These are phyloP conservation scores for Limanda limanda DNA, from an alignment of 2,113 vertebrate genomes.

Conservation along the genomic window DNA sequence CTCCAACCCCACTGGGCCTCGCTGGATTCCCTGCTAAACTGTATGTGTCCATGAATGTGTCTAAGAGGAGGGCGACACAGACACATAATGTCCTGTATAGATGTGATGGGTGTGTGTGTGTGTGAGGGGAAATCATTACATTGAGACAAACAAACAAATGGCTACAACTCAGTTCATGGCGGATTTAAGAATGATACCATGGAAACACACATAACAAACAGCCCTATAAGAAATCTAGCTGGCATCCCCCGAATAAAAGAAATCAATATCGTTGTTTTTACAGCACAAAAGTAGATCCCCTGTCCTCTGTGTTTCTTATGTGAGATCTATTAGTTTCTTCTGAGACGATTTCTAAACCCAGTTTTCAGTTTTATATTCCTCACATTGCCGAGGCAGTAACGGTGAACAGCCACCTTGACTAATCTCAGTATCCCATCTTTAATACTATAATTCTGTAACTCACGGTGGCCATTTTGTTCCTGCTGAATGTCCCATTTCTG, in stretches of 20 bases:
- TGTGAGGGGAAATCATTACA: not conserved
- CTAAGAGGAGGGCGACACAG: not conserved
- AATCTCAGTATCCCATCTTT: not conserved
- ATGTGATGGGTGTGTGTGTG: not conserved
- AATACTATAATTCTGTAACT: not conserved
- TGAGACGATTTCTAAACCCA: too few relatives aligned
- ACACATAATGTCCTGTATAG: not conserved
- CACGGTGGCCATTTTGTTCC: slow-evolving; percentile 22
- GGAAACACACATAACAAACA: slow-evolving; percentile 2
- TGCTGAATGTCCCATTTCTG: not conserved
- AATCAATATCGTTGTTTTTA: slow-evolving; percentile 32
- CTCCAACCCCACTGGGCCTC: slow-evolving; percentile 27
- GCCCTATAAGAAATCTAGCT: slow-evolving; percentile 13
- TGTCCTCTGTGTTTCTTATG: slow-evolving; percentile 7
- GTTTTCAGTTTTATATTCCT: not conserved
- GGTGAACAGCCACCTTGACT: not conserved
- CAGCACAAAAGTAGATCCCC: slow-evolving; percentile 13
- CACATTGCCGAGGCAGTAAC: not conserved
- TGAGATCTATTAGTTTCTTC: not conserved
- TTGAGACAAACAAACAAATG: not conserved
- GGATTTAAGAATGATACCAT: slow-evolving; percentile 3
- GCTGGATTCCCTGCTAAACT: slow-evolving; percentile 22
- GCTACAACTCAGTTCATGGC: not conserved
- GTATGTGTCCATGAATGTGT: slow-evolving; percentile 3
- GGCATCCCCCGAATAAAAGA: not conserved